Evolutionary conservation across 2,888 invertebrate genomes (phyloP), one percentile per base, ranked within the genome.

Genomic region (Drosophila neonasuta): DNA sequence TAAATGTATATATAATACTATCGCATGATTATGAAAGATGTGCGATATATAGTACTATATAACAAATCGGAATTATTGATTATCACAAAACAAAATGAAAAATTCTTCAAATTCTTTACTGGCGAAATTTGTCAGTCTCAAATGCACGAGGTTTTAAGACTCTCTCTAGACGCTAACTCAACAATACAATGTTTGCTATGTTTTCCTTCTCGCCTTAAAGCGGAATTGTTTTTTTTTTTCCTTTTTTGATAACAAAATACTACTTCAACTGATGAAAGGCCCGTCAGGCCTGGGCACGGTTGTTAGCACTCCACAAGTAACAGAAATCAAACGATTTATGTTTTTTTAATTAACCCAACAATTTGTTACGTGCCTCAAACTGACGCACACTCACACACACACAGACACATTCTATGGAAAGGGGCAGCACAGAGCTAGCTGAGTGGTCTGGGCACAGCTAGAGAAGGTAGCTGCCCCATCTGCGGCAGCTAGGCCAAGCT

Each of bases 281-380:
- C 64, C 77, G 71, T 80, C 82, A 69, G 68, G 57, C 61, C 62
- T 71, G 77, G 73, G 68, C 72, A 80, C 80, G 79, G 81, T 71
- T 81, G 79, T 84, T 79, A 79, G 81, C 72, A 67, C 70, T 66
- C 51, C 44, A 46, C 62, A 46, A 72, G 65, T 66, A 75, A 61
- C 67, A 71, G 72, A 79, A 86, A 81, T 86, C 85, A 80, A 87
- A 87, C 88, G 89, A 90, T 89, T 89, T 89, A 90, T 89, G 88
- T 82, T 87, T 88, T 89, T 89, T 89, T 90, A 90, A 89, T 89
- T 89, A 90, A 89, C 90, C 90, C 80, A 79, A 77, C 89, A 88
- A 89, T 89, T 89, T 89, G 89, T 88, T 89, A 89, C 89, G 89
- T 87, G 86, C 86, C 79, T 89, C 88, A 86, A 80, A 72, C 86